Conservation (phyloP, 2,113 vertebrate genomes). For the Paedocypris sp. region DNA sequence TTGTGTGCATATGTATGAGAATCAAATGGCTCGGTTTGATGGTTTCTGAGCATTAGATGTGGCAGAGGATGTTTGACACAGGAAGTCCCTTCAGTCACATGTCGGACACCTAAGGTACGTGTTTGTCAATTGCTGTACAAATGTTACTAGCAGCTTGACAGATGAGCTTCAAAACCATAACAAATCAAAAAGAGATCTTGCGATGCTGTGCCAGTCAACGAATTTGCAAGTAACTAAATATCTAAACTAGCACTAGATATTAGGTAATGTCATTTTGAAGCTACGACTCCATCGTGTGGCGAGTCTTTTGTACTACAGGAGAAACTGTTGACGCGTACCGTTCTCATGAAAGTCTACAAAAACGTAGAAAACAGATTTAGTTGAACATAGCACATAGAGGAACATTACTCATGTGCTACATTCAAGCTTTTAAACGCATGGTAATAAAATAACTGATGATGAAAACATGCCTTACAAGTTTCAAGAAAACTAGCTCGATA, state of each 20-base stretch:
- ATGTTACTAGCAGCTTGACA: conserved; percentile 10
- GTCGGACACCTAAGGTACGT: not conserved
- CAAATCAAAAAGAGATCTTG: conserved; percentile 10
- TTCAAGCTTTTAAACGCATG: too few relatives aligned
- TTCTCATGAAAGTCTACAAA: conserved; percentile 11
- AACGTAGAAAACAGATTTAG: conserved; percentile 19
- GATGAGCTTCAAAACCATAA: conserved; percentile 11
- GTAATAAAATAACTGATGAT: too few relatives aligned
- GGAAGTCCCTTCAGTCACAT: not conserved
- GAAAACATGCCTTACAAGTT: not conserved
- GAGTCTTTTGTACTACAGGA: conserved; percentile 1
- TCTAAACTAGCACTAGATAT: too few relatives aligned
- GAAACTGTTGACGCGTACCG: not conserved
- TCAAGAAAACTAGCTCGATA: conserved; percentile 4
- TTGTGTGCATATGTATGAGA: too few relatives aligned
- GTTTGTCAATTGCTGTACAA: not conserved
- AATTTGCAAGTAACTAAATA: too few relatives aligned
- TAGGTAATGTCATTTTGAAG: not conserved
- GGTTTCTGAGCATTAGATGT: not conserved
- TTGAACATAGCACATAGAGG: not conserved
- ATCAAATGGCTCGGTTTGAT: not conserved
- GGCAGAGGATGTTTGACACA: not conserved
- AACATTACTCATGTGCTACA: too few relatives aligned
- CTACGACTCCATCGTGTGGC: conserved; percentile 24
- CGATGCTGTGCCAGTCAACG: too few relatives aligned